Percentiles rank a stretch among this genome's conserved stretches.
These are phyloP conservation scores for Melikaiella ostensackeni DNA, from an alignment of 2,888 invertebrate species.

Conservation along the genomic window DNA sequence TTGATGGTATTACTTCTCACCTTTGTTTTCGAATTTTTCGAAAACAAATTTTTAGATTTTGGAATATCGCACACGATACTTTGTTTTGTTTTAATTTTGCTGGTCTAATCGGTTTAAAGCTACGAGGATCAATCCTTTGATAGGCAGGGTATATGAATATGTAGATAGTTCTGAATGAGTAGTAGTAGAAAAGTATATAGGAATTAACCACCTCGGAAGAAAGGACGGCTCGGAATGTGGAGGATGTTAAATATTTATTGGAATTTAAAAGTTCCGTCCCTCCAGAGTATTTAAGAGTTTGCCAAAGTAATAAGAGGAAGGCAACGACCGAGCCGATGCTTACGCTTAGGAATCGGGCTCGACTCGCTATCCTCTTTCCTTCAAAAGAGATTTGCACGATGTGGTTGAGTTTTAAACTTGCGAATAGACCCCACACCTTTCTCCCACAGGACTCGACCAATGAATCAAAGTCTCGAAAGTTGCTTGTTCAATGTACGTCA, in stretches of 20 bases:
- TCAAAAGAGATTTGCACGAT: slow-evolving; percentile 49
- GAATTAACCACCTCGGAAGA: slow-evolving; percentile 27
- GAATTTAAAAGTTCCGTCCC: slow-evolving; percentile 71
- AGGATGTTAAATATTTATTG: slow-evolving; percentile 73
- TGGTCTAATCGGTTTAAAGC: background rate
- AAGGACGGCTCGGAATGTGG: slow-evolving; percentile 46
- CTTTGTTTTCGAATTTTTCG: too few species aligned
- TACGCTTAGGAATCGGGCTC: slow-evolving; percentile 45
- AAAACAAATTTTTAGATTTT: too few species aligned
- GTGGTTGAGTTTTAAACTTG: slow-evolving; percentile 30
- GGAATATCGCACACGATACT: too few species aligned
- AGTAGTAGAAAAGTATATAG: background rate
- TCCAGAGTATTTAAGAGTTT: slow-evolving; percentile 71
- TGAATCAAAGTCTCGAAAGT: slow-evolving; percentile 22
- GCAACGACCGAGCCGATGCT: slow-evolving; percentile 36
- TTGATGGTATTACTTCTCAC: too few species aligned
- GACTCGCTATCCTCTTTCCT: slow-evolving; percentile 46
- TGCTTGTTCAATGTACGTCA: background rate
- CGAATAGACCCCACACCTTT: slow-evolving; percentile 4
- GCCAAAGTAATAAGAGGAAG: slow-evolving; percentile 67
- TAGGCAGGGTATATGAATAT: background rate
- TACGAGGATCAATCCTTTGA: background rate
- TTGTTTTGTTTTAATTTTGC: background rate
- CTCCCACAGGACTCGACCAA: background rate
- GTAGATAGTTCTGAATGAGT: background rate